Percentiles rank a stretch among this genome's conserved stretches.
Conservation (phyloP, 2,113 vertebrate genomes). For the Telmatochromis sp. region DNA sequence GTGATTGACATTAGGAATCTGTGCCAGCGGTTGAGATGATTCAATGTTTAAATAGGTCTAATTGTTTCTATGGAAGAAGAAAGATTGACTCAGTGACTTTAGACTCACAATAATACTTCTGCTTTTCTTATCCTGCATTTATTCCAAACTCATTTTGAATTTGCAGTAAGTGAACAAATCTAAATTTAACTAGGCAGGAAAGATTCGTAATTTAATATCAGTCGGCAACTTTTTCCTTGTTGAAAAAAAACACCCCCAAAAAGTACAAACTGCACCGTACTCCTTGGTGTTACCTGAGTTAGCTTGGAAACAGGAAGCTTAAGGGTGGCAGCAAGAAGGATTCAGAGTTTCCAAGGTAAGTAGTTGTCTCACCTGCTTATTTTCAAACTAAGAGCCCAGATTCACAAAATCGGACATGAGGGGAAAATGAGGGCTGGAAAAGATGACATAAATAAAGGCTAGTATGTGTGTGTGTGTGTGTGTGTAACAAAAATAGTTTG, state of each 20-base stretch:
- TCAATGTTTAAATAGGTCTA: not conserved
- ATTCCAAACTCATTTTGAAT: not conserved
- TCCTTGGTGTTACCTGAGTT: not conserved
- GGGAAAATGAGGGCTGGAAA: not conserved
- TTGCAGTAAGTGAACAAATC: not conserved
- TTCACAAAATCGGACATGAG: not conserved
- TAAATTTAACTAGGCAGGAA: not conserved
- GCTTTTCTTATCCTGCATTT: not conserved
- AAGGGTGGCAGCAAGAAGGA: not conserved
- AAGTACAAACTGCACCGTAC: not conserved
- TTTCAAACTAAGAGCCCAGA: not conserved
- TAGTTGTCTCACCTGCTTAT: not conserved
- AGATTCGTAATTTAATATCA: not conserved
- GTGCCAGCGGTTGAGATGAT: not conserved
- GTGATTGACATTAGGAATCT: not conserved
- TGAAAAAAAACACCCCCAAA: not conserved
- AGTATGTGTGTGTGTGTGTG: rapidly evolving
- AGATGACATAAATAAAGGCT: not conserved
- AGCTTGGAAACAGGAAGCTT: not conserved
- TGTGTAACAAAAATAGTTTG: not conserved
- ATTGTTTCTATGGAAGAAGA: not conserved
- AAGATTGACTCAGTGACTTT: not conserved
- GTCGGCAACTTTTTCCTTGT: not conserved
- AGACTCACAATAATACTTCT: not conserved
- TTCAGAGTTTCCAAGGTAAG: not conserved